These are phyloP conservation scores for Drosophila borealis DNA, from an alignment of 2,888 invertebrate species.

Conservation along the genomic window DNA sequence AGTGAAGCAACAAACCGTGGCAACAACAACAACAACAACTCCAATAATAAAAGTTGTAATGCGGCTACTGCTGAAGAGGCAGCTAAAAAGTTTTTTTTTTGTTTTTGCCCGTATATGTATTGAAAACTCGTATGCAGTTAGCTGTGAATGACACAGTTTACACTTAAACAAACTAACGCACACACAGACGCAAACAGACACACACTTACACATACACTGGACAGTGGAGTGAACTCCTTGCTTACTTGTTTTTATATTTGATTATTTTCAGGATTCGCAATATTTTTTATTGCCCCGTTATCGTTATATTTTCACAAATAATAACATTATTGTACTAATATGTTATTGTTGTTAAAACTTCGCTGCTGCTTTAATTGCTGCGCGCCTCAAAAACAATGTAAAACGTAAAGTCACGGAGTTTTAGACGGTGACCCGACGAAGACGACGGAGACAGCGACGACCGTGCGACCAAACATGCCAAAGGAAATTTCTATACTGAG, in stretches of 20 bases:
- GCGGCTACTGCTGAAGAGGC: constrained; percentile 57
- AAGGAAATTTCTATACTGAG: constrained; percentile 82
- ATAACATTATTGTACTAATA: constrained; percentile 12
- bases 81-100: constrained; percentile 34
- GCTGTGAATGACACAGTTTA: constrained; percentile 78
- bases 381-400: constrained; percentile 51
- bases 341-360: constrained; percentile 38
- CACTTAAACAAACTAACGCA: constrained; percentile 29
- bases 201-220: constrained; percentile 6
- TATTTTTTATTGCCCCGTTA: constrained; percentile 1
- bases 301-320: constrained; percentile 4
- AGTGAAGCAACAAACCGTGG: constrained; percentile 81
- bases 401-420: constrained; percentile 39
- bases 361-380: constrained; percentile 15
- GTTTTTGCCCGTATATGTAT: constrained; percentile 41
- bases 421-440: constrained; percentile 42
- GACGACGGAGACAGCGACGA: constrained; percentile 32
- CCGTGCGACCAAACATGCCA: constrained; percentile 71
- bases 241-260: constrained; percentile 50
- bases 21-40: constrained; percentile 48
- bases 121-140: constrained; percentile 72
- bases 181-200: constrained; percentile 14
- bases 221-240: constrained; percentile 43
- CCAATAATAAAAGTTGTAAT: constrained; percentile 46
- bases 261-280: constrained; percentile 22